phyloP scores from a whole-genome alignment of 2,797 vertebrate genomes.

The Myotis findleyi region DNA sequence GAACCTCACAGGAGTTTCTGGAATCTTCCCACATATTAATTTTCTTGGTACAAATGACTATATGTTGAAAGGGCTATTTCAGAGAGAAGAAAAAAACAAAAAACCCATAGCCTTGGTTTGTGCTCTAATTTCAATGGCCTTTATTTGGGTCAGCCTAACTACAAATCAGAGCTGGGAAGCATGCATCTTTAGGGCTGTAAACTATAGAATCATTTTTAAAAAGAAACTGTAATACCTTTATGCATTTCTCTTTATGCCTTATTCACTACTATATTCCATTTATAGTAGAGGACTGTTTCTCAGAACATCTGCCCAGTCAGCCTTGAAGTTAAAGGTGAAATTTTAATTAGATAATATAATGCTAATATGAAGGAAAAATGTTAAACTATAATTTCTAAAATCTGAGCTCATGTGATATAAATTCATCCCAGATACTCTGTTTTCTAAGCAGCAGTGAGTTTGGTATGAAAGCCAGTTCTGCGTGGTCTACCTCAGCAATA shows the following conservation, averaged over 20 bases:
- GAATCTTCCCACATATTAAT: background rate
- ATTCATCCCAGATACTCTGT: background rate
- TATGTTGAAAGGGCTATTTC: background rate
- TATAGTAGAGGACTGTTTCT: background rate
- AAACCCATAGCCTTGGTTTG: background rate
- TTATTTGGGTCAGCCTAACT: background rate
- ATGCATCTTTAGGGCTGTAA: background rate
- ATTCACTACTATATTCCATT: background rate
- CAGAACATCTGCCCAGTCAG: background rate
- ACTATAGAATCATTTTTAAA: background rate
- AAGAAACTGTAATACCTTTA: background rate
- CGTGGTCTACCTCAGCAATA: background rate
- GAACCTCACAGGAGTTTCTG: background rate
- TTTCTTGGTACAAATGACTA: background rate
- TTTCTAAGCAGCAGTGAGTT: background rate
- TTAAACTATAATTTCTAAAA: background rate
- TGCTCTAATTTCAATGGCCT: background rate
- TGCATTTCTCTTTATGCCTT: background rate
- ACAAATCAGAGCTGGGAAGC: background rate
- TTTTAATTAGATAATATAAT: constrained; percentile 18
- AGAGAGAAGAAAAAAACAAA: background rate
- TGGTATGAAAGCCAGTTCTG: constrained; percentile 59
- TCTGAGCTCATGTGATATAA: background rate
- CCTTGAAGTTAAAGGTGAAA: background rate
- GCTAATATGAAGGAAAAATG: background rate